Conservation (phyloP, 2,888 invertebrate species). For the Metallyticus violacea region DNA sequence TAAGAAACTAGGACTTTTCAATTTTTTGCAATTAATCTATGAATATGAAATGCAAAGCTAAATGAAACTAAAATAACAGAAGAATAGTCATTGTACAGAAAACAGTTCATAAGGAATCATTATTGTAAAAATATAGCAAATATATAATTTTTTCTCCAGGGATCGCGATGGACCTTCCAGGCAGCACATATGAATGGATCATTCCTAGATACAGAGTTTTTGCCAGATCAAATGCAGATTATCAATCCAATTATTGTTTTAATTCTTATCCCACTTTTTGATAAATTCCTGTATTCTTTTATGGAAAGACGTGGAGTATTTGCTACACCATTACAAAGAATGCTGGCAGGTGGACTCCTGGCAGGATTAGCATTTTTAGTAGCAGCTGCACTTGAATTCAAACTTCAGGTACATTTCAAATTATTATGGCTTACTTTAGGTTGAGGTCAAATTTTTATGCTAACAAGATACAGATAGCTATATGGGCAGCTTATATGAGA, state of each 20-base stretch:
- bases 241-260: conserved; percentile 72
- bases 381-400: conserved; percentile 56
- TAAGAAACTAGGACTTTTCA: no score
- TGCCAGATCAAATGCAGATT: conserved; percentile 81
- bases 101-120: no score
- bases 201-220: conserved; percentile 43
- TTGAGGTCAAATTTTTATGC: no score
- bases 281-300: conserved; percentile 54
- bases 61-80: no score
- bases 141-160: conserved; percentile 46
- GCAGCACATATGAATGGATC: conserved; percentile 66
- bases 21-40: no score
- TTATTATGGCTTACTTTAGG: no score
- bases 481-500: no score
- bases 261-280: conserved; percentile 65
- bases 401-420: conserved; percentile 54
- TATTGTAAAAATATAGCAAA: neutral
- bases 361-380: conserved; percentile 64
- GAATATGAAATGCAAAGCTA: no score
- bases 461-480: no score
- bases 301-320: conserved; percentile 48
- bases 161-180: conserved; percentile 77
- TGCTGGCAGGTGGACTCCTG: conserved; percentile 70
- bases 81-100: no score
- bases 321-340: conserved; percentile 65